A percentile compares a stretch with the other conserved stretches of the same genome.
Conservation (phyloP, 1,140 invertebrate species). For the Heterodera schachtii region DNA sequence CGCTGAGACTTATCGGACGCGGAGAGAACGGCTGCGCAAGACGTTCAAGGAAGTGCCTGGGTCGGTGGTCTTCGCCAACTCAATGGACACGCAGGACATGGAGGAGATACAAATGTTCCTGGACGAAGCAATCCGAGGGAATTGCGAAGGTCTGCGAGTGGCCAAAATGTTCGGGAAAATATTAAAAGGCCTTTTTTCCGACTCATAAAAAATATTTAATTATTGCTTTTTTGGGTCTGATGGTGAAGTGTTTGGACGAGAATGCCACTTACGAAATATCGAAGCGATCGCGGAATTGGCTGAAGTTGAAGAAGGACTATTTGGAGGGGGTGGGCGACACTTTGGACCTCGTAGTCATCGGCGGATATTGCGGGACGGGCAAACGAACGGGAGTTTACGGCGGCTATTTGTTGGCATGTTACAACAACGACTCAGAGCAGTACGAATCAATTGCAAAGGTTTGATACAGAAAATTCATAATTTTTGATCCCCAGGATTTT, state of each 20-base stretch:
- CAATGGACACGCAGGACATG: constrained; percentile 79
- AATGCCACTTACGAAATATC: constrained; percentile 97
- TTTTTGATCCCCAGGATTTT: no score
- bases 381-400: constrained; percentile 91
- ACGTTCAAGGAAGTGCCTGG: constrained; percentile 71
- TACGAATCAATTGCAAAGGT: constrained; percentile 91
- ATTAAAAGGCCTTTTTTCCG: background rate
- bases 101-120: constrained; percentile 93
- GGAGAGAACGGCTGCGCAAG: constrained; percentile 77
- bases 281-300: constrained; percentile 83
- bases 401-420: constrained; percentile 94
- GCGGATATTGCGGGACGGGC: constrained; percentile 89
- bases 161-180: background rate
- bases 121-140: constrained; percentile 91
- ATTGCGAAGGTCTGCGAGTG: constrained; percentile 78
- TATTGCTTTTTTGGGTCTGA: constrained; percentile 72
- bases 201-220: background rate
- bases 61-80: constrained; percentile 85
- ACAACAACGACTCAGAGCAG: constrained; percentile 87
- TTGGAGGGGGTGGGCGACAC: constrained; percentile 91
- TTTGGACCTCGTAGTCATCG: constrained; percentile 88
- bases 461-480: constrained; percentile 35
- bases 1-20: constrained; percentile 76
- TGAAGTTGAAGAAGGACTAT: constrained; percentile 90
- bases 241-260: constrained; percentile 92